Evolutionary conservation across 2,113 vertebrate species (phyloP).

Genomic region (Rhea americana): DNA sequence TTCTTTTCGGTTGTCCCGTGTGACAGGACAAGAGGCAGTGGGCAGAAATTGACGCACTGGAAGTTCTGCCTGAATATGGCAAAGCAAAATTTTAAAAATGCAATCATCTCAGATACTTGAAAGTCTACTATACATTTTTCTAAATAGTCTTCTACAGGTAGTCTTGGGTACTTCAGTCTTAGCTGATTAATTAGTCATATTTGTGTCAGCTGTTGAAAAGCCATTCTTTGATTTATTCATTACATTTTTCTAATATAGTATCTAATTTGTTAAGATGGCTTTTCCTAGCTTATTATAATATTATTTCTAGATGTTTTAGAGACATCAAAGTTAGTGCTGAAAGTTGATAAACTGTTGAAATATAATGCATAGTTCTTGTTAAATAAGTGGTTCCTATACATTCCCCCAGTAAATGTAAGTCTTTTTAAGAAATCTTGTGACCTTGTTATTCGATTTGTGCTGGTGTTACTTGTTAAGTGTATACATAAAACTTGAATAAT

Average conservation of each 20-base stretch:
- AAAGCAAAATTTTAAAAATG: background rate
- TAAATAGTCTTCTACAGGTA: background rate
- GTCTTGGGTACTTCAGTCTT: background rate
- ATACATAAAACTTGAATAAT: background rate
- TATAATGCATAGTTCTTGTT: background rate
- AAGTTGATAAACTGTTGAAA: background rate
- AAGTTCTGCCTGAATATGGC: too few relatives aligned
- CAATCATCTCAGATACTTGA: rapidly evolving
- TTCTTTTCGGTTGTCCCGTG: too few relatives aligned
- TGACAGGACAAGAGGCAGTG: too few relatives aligned
- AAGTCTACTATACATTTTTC: background rate
- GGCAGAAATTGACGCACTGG: too few relatives aligned
- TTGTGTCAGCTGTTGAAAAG: background rate
- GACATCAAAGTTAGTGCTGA: background rate
- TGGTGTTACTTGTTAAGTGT: background rate
- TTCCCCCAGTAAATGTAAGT: background rate
- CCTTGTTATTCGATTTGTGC: background rate
- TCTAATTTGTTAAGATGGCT: background rate
- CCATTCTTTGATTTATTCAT: background rate
- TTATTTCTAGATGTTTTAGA: background rate
- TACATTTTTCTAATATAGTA: background rate
- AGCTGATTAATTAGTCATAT: background rate
- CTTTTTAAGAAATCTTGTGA: background rate
- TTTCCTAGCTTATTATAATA: background rate
- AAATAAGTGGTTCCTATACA: background rate